phyloP scores from a whole-genome alignment of 2,888 invertebrate genomes.

The Euplexia lucipara region DNA sequence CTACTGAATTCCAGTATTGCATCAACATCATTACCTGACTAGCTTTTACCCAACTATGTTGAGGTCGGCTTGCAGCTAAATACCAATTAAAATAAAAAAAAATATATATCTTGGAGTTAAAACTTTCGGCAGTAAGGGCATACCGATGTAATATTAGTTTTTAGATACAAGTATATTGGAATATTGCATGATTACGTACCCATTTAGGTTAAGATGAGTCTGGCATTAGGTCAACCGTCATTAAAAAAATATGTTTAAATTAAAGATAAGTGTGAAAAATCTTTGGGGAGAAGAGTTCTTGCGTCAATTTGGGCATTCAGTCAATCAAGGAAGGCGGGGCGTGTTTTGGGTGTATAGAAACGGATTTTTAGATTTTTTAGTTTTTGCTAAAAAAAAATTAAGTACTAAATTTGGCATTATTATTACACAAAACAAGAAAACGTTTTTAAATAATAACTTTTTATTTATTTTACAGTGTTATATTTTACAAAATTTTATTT shows the following conservation, averaged over 20 bases:
- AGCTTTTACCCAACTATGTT: no score
- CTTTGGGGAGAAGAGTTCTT: slow-evolving; percentile 72
- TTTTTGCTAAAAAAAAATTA: no score
- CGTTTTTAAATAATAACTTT: no score
- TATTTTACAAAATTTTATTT: no score
- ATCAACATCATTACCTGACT: no score
- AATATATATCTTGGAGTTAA: slow-evolving; percentile 3
- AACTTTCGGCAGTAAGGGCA: slow-evolving; percentile 12
- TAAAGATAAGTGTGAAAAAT: slow-evolving; percentile 65
- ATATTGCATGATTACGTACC: slow-evolving; percentile 41
- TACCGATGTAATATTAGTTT: slow-evolving; percentile 19
- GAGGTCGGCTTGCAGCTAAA: background rate
- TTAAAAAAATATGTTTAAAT: slow-evolving; percentile 15
- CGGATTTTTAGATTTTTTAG: background rate
- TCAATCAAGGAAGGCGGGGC: slow-evolving; percentile 75
- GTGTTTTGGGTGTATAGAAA: slow-evolving; percentile 60
- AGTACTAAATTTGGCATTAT: no score
- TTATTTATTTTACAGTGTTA: no score
- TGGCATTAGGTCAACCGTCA: background rate
- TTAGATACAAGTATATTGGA: slow-evolving; percentile 37
- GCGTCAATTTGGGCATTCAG: slow-evolving; percentile 86
- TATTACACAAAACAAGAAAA: no score
- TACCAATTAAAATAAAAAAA: background rate
- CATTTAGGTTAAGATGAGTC: slow-evolving; percentile 33
- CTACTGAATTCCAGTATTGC: no score